Evolutionary conservation across 2,113 vertebrate species (phyloP).

Genomic region (Columbina picui): DNA sequence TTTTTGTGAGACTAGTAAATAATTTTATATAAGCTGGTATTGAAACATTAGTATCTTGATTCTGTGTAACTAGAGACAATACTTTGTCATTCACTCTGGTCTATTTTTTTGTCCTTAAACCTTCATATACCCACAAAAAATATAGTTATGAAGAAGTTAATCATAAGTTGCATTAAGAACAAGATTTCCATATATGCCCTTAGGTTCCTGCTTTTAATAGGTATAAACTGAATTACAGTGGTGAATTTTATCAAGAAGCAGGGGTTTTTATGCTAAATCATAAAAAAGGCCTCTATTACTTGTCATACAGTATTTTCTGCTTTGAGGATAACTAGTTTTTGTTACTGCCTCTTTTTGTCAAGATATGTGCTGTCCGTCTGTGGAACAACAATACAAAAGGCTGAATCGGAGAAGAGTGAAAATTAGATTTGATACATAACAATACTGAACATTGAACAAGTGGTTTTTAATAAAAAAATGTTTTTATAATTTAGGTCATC

Average conservation of each 20-base stretch:
- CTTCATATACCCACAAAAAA: neutral
- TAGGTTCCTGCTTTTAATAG: slow-evolving; percentile 1
- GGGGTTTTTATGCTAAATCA: neutral
- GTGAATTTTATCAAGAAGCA: neutral
- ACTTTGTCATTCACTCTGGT: neutral
- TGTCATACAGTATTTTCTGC: neutral
- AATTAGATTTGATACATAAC: neutral
- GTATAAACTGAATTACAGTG: neutral
- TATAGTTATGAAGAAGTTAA: neutral
- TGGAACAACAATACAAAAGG: neutral
- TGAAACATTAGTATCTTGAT: neutral
- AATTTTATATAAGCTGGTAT: neutral
- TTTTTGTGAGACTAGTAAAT: neutral
- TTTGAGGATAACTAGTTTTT: neutral
- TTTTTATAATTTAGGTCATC: neutral
- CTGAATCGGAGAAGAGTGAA: neutral
- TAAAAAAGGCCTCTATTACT: neutral
- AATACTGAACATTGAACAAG: neutral
- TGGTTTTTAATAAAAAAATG: neutral
- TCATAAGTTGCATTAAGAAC: neutral
- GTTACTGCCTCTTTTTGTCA: neutral
- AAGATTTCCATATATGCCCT: neutral
- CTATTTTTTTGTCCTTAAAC: neutral
- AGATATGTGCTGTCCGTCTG: neutral
- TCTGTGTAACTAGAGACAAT: neutral